A percentile compares a stretch with the other conserved stretches of the same genome.
phyloP scores from a whole-genome alignment of 2,797 vertebrate genomes.

The Muscicapa striata region DNA sequence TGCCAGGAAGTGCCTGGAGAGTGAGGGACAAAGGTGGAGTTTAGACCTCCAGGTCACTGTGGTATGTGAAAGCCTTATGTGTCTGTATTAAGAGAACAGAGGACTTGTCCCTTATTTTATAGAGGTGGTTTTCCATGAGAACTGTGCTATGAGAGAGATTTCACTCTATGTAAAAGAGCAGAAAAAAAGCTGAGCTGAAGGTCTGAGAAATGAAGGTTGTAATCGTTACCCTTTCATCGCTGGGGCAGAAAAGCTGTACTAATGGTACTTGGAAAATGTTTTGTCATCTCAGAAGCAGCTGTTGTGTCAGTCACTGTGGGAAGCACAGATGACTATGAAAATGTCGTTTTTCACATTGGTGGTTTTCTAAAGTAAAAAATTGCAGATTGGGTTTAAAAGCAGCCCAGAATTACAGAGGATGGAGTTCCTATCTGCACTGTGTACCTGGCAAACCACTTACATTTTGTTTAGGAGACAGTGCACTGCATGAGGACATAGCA shows the following conservation, averaged over 20 bases:
- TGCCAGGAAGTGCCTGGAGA: background rate
- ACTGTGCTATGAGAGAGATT: background rate
- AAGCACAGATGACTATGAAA: background rate
- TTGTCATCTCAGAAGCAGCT: background rate
- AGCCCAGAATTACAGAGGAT: accelerated
- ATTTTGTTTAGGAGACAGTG: background rate
- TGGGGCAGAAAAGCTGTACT: background rate
- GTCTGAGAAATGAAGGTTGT: background rate
- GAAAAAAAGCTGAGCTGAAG: background rate
- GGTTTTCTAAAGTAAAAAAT: background rate
- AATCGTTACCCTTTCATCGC: accelerated
- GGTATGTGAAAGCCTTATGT: accelerated
- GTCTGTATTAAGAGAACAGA: background rate
- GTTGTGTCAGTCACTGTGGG: background rate
- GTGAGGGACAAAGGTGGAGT: accelerated
- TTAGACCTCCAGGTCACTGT: background rate
- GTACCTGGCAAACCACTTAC: background rate
- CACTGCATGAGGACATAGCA: background rate
- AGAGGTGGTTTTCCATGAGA: background rate
- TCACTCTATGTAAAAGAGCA: background rate
- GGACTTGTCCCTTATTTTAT: background rate
- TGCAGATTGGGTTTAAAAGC: background rate
- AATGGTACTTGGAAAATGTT: background rate
- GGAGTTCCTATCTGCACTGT: background rate
- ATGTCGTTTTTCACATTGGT: background rate